Base-by-base conservation (phyloP, 2,797 vertebrate species). In the Fistularia commersonii region DNA sequence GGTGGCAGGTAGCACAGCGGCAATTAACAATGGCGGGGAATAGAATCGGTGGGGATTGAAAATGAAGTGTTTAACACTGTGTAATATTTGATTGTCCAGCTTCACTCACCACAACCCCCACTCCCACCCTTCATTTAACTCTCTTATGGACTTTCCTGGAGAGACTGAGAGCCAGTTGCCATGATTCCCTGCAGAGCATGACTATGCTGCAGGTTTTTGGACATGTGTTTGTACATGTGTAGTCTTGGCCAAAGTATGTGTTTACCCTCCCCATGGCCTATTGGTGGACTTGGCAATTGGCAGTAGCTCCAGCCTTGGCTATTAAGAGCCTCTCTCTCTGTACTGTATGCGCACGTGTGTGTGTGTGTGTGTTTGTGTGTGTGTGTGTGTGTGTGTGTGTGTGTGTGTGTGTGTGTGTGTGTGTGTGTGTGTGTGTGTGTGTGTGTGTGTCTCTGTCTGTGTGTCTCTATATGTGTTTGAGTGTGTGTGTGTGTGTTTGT, bases 31-130 rank as follows among this genome's bases (percentile, higher is more conserved):
- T 44, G 64, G 45, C 32, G 2, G 54, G 32, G 46, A 74, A 61
- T 63, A 64, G 67, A 74, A 78, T 76, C 63, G 71, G 62, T 54
- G 51, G 72, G 66, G 73, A 83, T 60, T 81, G 78, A 76, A 82
- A 83, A 80, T 54, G 45, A 84, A 76, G 65, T 74, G 75, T 85
- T 82, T 75, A 83, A 83, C 76, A 85, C 81, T 74, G 50, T 69
- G 71, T 72, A 69, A 77, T 77, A 75, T 83, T 79, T 83, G 76
- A 82, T 80, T 77, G 80, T 80, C 84, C 79, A 71, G 69, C 57
- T 69, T 74, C 72, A 50, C 47, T 59, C 60, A 55, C 49, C 48
- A 43, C 47, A 62, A 8, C 31, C 12, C 3, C 11, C 14, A 7
- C 0, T 8, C 14, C 10, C 9, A 8, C 46, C 11, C n/a, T 38